These are phyloP conservation scores for Periophthalmus magnuspinnatus DNA, from an alignment of 2,797 vertebrate species.

Conservation along the genomic window DNA sequence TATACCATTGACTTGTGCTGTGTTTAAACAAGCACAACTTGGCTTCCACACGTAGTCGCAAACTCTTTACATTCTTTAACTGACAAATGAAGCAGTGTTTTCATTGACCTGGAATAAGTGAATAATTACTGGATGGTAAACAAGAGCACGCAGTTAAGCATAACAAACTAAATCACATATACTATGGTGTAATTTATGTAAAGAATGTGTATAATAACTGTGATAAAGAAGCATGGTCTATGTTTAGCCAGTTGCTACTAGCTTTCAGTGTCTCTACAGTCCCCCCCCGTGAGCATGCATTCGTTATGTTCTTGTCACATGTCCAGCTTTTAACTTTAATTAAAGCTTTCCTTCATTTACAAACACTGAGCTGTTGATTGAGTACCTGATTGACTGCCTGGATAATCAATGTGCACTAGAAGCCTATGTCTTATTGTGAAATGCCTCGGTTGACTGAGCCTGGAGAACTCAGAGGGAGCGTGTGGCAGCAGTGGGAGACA, in stretches of 20 bases:
- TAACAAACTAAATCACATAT: not conserved
- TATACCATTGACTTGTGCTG: not conserved
- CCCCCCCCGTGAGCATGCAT: not conserved
- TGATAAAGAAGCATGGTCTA: not conserved
- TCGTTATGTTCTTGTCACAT: slow-evolving; percentile 4
- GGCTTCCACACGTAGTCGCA: too few relatives aligned
- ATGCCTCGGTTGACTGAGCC: slow-evolving; percentile 15
- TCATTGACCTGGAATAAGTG: not conserved
- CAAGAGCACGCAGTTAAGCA: not conserved
- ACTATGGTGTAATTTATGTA: not conserved
- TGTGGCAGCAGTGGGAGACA: slow-evolving; percentile 17
- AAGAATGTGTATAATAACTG: not conserved
- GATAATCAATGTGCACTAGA: slow-evolving; percentile 16
- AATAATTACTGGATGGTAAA: not conserved
- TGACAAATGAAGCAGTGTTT: not conserved
- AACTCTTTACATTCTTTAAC: not conserved
- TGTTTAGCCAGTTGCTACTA: not conserved
- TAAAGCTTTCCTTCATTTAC: slow-evolving; percentile 12
- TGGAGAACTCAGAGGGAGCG: slow-evolving; percentile 16
- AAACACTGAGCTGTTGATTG: slow-evolving; percentile 9
- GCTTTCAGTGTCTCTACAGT: not conserved
- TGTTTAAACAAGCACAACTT: too few relatives aligned
- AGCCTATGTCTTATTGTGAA: not conserved
- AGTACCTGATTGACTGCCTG: slow-evolving; percentile 18
- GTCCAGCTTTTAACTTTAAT: slow-evolving; percentile 15